Evolutionary conservation across 35 echinoderm and acorn worm genomes (phyloP).

Genomic region (Ptychodera flava): DNA sequence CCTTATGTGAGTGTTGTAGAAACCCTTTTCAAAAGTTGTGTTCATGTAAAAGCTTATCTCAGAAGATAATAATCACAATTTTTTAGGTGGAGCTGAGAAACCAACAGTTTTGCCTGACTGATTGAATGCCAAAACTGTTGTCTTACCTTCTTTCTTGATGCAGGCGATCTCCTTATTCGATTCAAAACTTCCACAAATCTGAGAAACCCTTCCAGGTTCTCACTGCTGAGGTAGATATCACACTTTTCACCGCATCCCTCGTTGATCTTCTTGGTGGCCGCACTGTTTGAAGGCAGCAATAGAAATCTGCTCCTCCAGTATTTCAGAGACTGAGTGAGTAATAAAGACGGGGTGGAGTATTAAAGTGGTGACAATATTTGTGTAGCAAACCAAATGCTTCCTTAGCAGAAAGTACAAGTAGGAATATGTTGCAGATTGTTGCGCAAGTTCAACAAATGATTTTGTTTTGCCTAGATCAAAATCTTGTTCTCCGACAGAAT

Average conservation of each 20-base stretch:
- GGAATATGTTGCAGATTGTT: background rate
- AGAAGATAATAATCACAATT: too few relatives aligned
- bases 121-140: too few relatives aligned
- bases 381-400: background rate
- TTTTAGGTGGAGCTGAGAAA: too few relatives aligned
- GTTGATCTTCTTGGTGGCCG: constrained; percentile 59
- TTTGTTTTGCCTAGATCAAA: constrained; percentile 44
- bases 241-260: constrained; percentile 23
- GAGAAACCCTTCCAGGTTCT: constrained; percentile 50
- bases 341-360: too few relatives aligned
- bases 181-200: constrained; percentile 83
- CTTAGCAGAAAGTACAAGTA: background rate
- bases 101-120: too few relatives aligned
- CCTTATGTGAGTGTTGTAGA: too few relatives aligned
- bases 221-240: constrained; percentile 49
- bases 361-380: background rate
- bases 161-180: constrained; percentile 24
- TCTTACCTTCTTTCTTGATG: too few relatives aligned
- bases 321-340: constrained; percentile 94
- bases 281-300: constrained; percentile 57
- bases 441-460: background rate
- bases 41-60: too few relatives aligned
- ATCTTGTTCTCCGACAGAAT: constrained; percentile 33
- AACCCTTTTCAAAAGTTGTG: too few relatives aligned
- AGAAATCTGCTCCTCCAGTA: constrained; percentile 91